These are phyloP conservation scores for Anoplophora glabripennis DNA, from an alignment of 1,140 invertebrate genomes.

Conservation along the genomic window DNA sequence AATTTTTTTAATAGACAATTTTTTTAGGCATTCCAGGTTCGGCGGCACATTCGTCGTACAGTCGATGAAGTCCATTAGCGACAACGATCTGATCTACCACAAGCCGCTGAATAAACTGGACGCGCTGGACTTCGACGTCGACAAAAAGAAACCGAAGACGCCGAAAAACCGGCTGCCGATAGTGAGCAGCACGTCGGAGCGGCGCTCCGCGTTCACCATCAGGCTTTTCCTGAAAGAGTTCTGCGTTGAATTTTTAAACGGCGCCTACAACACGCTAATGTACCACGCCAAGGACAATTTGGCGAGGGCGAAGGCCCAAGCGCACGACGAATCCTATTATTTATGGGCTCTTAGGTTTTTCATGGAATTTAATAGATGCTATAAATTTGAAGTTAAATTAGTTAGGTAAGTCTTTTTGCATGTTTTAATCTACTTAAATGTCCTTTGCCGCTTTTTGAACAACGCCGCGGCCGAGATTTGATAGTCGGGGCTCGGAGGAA, in stretches of 20 bases:
- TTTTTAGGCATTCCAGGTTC: conserved; percentile 80
- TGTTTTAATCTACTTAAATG: conserved; percentile 26
- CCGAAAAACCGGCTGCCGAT: conserved; percentile 67
- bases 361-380: conserved; percentile 92
- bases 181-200: conserved; percentile 54
- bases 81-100: conserved; percentile 85
- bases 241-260: conserved; percentile 88
- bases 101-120: conserved; percentile 76
- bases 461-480: background rate
- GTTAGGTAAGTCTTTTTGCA: conserved; percentile 65
- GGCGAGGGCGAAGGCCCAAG: conserved; percentile 56
- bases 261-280: conserved; percentile 91
- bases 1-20: too few species aligned
- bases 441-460: background rate
- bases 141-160: conserved; percentile 66
- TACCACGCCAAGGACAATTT: conserved; percentile 70
- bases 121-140: conserved; percentile 71
- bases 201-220: conserved; percentile 76
- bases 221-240: conserved; percentile 90
- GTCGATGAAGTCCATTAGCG: conserved; percentile 91
- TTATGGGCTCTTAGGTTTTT: conserved; percentile 93
- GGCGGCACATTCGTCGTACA: conserved; percentile 88
- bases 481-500: too few species aligned
- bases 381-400: conserved; percentile 81
- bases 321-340: conserved; percentile 89